A percentile compares a stretch with the other conserved stretches of the same genome.
Conservation (phyloP, 2,113 vertebrate genomes). For the Rhabdornis inornatus region DNA sequence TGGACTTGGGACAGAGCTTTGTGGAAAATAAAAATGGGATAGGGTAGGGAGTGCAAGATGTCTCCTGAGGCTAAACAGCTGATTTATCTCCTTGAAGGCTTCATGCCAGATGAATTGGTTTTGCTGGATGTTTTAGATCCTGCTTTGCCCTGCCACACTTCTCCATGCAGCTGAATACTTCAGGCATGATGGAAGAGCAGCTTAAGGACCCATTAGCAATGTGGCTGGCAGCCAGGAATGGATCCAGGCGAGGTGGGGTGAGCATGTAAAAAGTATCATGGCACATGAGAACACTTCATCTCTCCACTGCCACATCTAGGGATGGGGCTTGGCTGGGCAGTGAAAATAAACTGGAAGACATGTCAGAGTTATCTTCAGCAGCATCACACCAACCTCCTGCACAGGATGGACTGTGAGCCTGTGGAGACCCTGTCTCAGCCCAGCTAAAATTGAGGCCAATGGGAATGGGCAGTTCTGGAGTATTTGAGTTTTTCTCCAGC, state of each 20-base stretch:
- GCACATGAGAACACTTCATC: background rate
- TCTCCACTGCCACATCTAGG: background rate
- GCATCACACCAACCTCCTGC: background rate
- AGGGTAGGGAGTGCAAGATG: background rate
- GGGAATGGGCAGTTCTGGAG: fast-evolving
- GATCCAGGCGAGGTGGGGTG: fast-evolving
- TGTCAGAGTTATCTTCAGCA: background rate
- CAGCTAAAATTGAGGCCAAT: background rate
- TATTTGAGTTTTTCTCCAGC: background rate
- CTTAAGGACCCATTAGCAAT: background rate
- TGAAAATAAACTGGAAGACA: background rate
- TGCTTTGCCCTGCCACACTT: background rate
- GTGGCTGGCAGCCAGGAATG: background rate
- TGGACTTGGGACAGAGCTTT: background rate
- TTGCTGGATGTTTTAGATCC: background rate
- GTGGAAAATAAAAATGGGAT: background rate
- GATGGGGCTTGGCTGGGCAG: background rate
- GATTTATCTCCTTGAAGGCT: background rate
- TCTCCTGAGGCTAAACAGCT: background rate
- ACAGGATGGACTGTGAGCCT: fast-evolving
- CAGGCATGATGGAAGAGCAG: background rate
- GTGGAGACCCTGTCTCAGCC: fast-evolving
- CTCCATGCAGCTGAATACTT: background rate
- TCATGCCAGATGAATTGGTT: background rate
- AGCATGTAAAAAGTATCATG: fast-evolving